Evolutionary conservation across 2,797 vertebrate genomes (phyloP), one percentile per base, ranked within the genome.

Genomic region (Myotis daubentonii): DNA sequence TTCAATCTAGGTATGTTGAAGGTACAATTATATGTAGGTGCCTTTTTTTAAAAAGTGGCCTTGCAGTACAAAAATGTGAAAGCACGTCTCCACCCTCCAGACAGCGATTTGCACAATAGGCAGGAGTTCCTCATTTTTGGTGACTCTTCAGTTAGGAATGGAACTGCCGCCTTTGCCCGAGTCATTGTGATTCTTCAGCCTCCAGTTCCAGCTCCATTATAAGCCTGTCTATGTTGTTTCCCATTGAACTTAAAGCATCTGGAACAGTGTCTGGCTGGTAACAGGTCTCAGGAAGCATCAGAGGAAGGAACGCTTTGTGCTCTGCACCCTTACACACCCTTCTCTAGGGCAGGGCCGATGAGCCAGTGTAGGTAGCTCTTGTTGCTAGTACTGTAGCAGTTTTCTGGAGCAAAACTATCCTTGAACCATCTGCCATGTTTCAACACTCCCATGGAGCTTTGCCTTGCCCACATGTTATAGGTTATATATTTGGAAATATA

Each of bases 401-500:
- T 92, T 91, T 88, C 53, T 85, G 53, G 68, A 80, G 33, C 89
- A 92, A 65, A 96, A 53, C 62, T 87, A 66, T 12, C 5, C 38
- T 79, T 6, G 7, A 62, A 44, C 47, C 53, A 25, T 62, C 57
- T 85, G 36, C 72, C 3, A 2, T 71, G 20, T 55, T 81, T 3
- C 23, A 13, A 0, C 0, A 0, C 62, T 89, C 47, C 79, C 70
- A 44, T 3, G 0, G 79, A 76, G 47, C 53, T 81, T 74, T 62
- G 41, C 55, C 55, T 87, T 89, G 22, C 51, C 66, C 49, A 57
- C 2, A 1, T 89, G 30, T 66, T 60, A 33, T 91, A 51, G 74
- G 79, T 80, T 47, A 84, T 65, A 88, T 89, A 38, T 89, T 91
- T 94, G 60, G n/a, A 91, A 93, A 57, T 87, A 25, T 41, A 30